Evolutionary conservation across 2,797 vertebrate species (phyloP), one percentile per base, ranked within the genome.

Genomic region (Luscinia luscinia): DNA sequence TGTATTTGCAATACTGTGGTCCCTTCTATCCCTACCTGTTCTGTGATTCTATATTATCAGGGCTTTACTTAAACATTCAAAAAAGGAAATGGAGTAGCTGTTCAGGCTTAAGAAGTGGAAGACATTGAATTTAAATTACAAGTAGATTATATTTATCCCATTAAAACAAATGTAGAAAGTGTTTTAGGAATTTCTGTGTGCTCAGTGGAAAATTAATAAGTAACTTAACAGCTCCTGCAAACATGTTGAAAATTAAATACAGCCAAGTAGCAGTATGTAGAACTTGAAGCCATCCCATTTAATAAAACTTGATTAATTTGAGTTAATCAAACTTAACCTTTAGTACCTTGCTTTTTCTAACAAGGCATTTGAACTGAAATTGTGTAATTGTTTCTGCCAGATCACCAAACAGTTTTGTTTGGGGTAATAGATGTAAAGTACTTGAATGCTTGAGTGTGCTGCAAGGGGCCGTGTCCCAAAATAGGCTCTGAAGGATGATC

Each of bases 131-230:
- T 91, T 63, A 46, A 84, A 51, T 55, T 43, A 9, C 27, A 78
- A 86, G 28, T 72, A 63, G 48, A 30, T 23, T 66, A 2, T 77
- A 58, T 43, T 75, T 72, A 16, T 78, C 49, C 40, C 43, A 6
- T 79, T 81, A 45, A 86, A 92, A 79, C 43, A 68, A 80, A 68
- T 19, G 5, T 38, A 76, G n/a, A 49, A 61, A 32, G 32, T 75
- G 24, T 23, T 63, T 62, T 66, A 70, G 61, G 55, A 64, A 36
- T 81, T 84, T 66, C 15, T 45, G 2, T 26, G 17, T 46, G 77
- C 41, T 43, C 41, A 64, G 63, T 61, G 86, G 82, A 82, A 94
- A 91, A 89, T 86, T 86, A 87, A 61, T 92, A 70, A 83, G 73
- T 95, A 83, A 94, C 66, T 87, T 69, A 85, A 3, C 32, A 76